A percentile compares a stretch with the other conserved stretches of the same genome.
Conservation (phyloP, 2,113 vertebrate genomes). For the Desmodus rotundus region DNA sequence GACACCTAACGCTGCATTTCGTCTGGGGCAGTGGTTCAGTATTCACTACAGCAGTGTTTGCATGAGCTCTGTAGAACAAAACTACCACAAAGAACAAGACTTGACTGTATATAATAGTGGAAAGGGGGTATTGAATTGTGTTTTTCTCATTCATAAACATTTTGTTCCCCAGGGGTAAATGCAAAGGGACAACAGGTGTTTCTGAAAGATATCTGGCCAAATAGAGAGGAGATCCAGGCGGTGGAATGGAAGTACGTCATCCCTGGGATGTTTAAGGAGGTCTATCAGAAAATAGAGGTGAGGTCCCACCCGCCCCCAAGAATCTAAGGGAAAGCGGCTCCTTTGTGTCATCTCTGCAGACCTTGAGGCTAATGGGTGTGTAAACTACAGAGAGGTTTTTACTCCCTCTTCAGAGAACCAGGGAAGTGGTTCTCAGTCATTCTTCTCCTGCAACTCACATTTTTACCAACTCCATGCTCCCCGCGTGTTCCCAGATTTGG, state of each 20-base stretch:
- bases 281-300: constrained; percentile 97
- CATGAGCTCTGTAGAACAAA: background rate
- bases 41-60: too few relatives aligned
- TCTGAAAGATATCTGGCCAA: constrained; percentile 96
- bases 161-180: constrained; percentile 82
- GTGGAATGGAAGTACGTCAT: constrained; percentile 92
- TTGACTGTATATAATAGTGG: background rate
- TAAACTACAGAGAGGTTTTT: background rate
- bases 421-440: background rate
- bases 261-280: constrained; percentile 97
- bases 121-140: background rate
- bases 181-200: constrained; percentile 87
- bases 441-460: background rate
- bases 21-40: too few relatives aligned
- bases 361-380: background rate
- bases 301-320: background rate
- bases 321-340: fast-evolving
- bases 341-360: background rate
- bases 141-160: background rate
- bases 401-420: background rate
- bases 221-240: constrained; percentile 92
- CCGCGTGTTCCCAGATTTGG: background rate
- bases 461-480: background rate
- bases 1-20: background rate
- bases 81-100: background rate